Base-by-base conservation (phyloP, 2,888 invertebrate species). In the Hartigia nigra region DNA sequence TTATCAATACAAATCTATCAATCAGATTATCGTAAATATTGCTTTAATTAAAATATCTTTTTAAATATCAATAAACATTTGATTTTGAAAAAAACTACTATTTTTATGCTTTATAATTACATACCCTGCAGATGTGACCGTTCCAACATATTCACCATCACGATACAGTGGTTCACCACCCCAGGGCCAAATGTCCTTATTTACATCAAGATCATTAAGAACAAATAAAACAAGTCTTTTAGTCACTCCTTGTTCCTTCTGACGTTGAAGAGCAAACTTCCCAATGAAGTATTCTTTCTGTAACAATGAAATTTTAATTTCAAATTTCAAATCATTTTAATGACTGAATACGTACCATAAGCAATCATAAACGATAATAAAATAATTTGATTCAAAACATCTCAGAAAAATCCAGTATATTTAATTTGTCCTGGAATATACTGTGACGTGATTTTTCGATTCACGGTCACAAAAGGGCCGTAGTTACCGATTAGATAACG, bases 381-480 rank as follows among this genome's bases (percentile, higher is more conserved):
- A 74, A 69, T 74, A 74, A 32, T 31, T 9, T 37, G n/a, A 23
- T 34, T 74, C 12, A 80, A 75, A 36, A 69, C 34, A 74, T 69
- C 31, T 77, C 31, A 55, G 72, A 79, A 39, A 69, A 70, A 79
- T 70, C 75, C 74, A 34, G 70, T 32, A 34, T 23, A 37, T 11
- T 74, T 39, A 37, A 55, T 55, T 55, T 9, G 9, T 55, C 39
- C 23, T 23, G 9, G 9, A 23, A 35, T 79, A 12, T 81, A 84
- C n/a, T n/a, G n/a, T n/a, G n/a, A n/a, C n/a, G n/a, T n/a, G n/a
- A n/a, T n/a, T n/a, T n/a, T n/a, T n/a, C n/a, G n/a, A n/a, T n/a
- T n/a, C n/a, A n/a, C n/a, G n/a, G n/a, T 94, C 95, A 95, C 95
- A 95, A 90, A 95, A 95, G 5, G 95, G 95, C n/a, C n/a, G n/a